A percentile compares a stretch with the other conserved stretches of the same genome.
These are phyloP conservation scores for Lacerta agilis DNA, from an alignment of 2,797 vertebrate species.

Conservation along the genomic window DNA sequence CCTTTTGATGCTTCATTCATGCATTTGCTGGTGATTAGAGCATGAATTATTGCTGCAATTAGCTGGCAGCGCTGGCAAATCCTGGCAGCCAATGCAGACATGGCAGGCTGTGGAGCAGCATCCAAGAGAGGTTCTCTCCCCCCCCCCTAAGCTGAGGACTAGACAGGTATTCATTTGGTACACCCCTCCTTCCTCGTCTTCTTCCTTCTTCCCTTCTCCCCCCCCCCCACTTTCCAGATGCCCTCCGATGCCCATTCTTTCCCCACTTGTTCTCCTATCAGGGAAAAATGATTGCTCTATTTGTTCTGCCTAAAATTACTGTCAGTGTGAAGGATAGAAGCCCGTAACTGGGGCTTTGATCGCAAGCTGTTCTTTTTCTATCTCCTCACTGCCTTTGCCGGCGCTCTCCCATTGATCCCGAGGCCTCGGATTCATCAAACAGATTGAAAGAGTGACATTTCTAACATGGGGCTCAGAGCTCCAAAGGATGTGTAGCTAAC, in stretches of 20 bases:
- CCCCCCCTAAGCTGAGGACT: background rate
- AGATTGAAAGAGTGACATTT: slow-evolving; percentile 29
- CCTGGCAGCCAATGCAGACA: background rate
- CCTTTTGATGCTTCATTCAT: slow-evolving; percentile 28
- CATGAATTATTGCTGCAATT: slow-evolving; percentile 36
- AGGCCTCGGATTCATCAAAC: slow-evolving; percentile 23
- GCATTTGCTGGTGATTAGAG: slow-evolving; percentile 33
- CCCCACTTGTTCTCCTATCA: background rate
- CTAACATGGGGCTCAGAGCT: background rate
- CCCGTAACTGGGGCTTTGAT: slow-evolving; percentile 17
- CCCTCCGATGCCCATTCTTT: background rate
- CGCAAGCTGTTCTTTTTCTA: background rate
- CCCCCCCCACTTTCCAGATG: background rate
- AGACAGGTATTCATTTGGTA: background rate
- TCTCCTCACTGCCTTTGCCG: background rate
- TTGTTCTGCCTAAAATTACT: slow-evolving; percentile 37
- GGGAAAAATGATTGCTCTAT: slow-evolving; percentile 22
- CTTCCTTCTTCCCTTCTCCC: background rate
- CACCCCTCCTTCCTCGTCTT: background rate
- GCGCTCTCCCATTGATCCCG: slow-evolving; percentile 20
- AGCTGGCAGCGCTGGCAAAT: slow-evolving; percentile 8
- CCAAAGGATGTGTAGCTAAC: background rate
- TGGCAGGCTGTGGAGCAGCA: background rate
- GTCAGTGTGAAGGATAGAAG: slow-evolving; percentile 23
- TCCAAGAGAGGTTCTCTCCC: background rate